A percentile compares a stretch with the other conserved stretches of the same genome.
These are phyloP conservation scores for Nerophis ophidion DNA, from an alignment of 2,113 vertebrate species.

Conservation along the genomic window DNA sequence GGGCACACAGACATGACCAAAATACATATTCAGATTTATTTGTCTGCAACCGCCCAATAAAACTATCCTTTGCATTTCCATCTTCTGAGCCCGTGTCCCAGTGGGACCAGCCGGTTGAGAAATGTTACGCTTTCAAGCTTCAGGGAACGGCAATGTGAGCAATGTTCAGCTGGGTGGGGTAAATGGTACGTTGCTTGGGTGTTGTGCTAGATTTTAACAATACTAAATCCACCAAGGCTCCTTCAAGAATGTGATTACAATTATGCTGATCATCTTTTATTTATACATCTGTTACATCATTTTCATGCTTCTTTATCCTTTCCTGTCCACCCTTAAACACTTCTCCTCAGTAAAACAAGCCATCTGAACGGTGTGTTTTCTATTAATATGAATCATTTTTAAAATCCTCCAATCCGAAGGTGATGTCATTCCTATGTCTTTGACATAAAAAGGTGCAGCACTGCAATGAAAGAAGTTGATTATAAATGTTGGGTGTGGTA, in stretches of 20 bases:
- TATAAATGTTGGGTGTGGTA: slow-evolving; percentile 49
- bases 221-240: slow-evolving; percentile 63
- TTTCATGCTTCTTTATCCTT: slow-evolving; percentile 16
- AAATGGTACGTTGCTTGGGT: slow-evolving; percentile 62
- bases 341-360: slow-evolving; percentile 15
- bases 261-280: slow-evolving; percentile 60
- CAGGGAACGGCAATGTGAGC: slow-evolving; percentile 70
- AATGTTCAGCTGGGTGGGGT: slow-evolving; percentile 58
- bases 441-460: background rate
- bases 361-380: slow-evolving; percentile 35
- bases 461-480: slow-evolving; percentile 65
- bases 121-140: slow-evolving; percentile 74
- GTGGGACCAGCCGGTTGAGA: slow-evolving; percentile 72
- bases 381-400: slow-evolving; percentile 23
- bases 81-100: slow-evolving; percentile 65
- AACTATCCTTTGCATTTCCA: slow-evolving; percentile 71
- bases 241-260: slow-evolving; percentile 57
- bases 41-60: slow-evolving; percentile 76
- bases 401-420: slow-evolving; percentile 19
- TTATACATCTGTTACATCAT: slow-evolving; percentile 20
- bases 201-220: slow-evolving; percentile 63
- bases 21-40: slow-evolving; percentile 80
- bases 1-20: slow-evolving; percentile 68
- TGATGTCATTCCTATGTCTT: background rate
- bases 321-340: slow-evolving; percentile 19